phyloP scores from a whole-genome alignment of 2,888 invertebrate species.

The Conops quadrifasciatus region DNA sequence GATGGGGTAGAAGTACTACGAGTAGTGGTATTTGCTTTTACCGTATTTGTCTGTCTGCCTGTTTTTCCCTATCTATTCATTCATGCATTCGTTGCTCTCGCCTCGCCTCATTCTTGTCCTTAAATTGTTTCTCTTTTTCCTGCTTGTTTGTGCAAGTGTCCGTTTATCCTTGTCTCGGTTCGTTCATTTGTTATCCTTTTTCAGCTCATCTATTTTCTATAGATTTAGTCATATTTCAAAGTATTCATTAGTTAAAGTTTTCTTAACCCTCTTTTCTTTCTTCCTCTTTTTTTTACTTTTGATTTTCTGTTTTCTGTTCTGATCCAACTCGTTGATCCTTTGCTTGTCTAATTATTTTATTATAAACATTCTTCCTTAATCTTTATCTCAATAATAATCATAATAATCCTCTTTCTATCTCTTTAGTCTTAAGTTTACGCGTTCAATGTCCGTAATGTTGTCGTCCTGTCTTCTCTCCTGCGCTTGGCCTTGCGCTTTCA shows the following conservation, averaged over 20 bases:
- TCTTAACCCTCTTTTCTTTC: not conserved
- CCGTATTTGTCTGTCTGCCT: not conserved
- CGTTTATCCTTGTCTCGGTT: not conserved
- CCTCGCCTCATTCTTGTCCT: not conserved
- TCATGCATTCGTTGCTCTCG: not conserved
- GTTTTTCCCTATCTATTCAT: not conserved
- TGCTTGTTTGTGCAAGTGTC: not conserved
- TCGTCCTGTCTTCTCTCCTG: too few species aligned
- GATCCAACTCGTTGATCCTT: not conserved
- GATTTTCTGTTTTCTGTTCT: too few species aligned
- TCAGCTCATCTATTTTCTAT: not conserved
- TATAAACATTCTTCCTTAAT: not conserved
- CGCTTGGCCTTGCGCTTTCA: too few species aligned
- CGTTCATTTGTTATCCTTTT: not conserved
- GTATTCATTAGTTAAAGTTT: not conserved
- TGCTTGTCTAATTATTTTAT: not conserved
- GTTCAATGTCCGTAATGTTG: too few species aligned
- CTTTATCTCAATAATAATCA: not conserved
- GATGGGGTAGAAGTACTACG: not conserved
- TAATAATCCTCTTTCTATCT: too few species aligned
- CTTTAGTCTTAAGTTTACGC: too few species aligned
- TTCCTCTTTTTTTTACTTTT: not conserved
- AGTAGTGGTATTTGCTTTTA: not conserved
- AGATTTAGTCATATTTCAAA: too few species aligned
- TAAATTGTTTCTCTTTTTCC: not conserved